These are phyloP conservation scores for Synanthedon andrenaeformis DNA, from an alignment of 2,888 invertebrate genomes.

Conservation along the genomic window DNA sequence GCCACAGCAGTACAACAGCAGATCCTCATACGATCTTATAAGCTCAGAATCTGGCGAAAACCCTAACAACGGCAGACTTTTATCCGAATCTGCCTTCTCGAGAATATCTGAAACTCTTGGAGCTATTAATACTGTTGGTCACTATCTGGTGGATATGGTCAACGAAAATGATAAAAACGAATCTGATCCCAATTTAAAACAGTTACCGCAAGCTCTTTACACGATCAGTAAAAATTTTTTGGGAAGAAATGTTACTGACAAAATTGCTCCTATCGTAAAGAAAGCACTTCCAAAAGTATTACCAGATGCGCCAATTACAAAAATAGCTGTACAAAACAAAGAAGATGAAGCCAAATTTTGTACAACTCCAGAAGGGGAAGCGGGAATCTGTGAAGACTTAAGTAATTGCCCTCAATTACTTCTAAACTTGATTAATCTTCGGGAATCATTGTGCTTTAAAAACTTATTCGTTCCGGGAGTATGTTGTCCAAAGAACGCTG, in stretches of 20 bases:
- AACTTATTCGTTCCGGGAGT: constrained; percentile 92
- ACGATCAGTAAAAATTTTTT: constrained; percentile 85
- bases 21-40: constrained; percentile 29
- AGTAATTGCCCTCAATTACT: constrained; percentile 89
- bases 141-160: constrained; percentile 86
- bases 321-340: constrained; percentile 52
- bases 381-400: constrained; percentile 87
- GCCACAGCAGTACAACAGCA: constrained; percentile 30
- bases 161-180: constrained; percentile 58
- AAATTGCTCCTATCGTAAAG: constrained; percentile 79
- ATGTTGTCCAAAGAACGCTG: constrained; percentile 80
- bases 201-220: constrained; percentile 79
- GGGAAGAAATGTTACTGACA: constrained; percentile 80
- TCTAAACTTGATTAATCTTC: constrained; percentile 81
- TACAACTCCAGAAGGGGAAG: constrained; percentile 83
- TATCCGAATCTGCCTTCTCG: constrained; percentile 73
- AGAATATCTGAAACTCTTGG: constrained; percentile 77
- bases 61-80: constrained; percentile 59
- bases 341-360: constrained; percentile 74
- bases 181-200: constrained; percentile 48
- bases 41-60: constrained; percentile 28
- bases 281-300: constrained; percentile 53
- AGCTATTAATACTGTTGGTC: constrained; percentile 87
- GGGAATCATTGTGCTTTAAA: constrained; percentile 92
- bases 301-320: constrained; percentile 53